Evolutionary conservation across 2,113 vertebrate genomes (phyloP).

Genomic region (Ictalurus furcatus): DNA sequence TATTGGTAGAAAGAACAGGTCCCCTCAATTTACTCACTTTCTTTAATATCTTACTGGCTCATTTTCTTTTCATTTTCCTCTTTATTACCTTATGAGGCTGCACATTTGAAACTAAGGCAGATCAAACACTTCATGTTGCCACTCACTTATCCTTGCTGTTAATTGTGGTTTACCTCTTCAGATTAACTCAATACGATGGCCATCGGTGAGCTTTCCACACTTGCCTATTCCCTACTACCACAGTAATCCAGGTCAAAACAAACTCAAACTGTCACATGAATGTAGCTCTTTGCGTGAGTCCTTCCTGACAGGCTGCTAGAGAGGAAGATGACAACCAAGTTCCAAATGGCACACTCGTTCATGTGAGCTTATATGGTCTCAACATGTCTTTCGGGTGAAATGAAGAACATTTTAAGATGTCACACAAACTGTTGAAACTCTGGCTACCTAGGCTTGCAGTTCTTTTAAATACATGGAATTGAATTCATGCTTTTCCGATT

Average conservation of each 20-base stretch:
- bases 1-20: constrained; percentile 30
- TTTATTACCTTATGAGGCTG: constrained; percentile 15
- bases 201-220: constrained; percentile 40
- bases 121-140: constrained; percentile 17
- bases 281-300: constrained; percentile 45
- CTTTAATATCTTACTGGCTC: constrained; percentile 2
- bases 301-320: constrained; percentile 45
- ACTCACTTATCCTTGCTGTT: constrained; percentile 30
- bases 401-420: constrained; percentile 22
- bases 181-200: constrained; percentile 44
- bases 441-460: neutral
- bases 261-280: constrained; percentile 52
- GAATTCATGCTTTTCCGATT: neutral
- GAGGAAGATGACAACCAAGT: constrained; percentile 31
- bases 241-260: constrained; percentile 46
- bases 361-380: constrained; percentile 26
- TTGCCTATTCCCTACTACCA: constrained; percentile 35
- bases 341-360: constrained; percentile 44
- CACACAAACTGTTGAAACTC: constrained; percentile 10
- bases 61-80: constrained; percentile 35
- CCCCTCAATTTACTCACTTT: constrained; percentile 3
- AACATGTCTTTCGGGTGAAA: constrained; percentile 35
- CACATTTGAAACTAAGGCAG: constrained; percentile 4
- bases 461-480: neutral
- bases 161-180: constrained; percentile 22